Evolutionary conservation across 1,140 invertebrate genomes (phyloP).

Genomic region (Lethrus apterus): DNA sequence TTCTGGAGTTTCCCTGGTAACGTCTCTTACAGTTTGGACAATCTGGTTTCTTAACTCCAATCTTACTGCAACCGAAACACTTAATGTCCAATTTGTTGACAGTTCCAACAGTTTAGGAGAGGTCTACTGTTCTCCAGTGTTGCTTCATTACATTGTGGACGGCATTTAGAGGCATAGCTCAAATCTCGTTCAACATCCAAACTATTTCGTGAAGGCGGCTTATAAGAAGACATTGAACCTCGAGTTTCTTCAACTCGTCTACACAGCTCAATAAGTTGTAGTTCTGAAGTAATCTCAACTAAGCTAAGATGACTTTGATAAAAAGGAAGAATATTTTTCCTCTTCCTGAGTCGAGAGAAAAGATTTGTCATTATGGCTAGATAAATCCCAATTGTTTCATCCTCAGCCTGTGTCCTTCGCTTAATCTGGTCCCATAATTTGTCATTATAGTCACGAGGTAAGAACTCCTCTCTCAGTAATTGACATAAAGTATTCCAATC

Average conservation of each 20-base stretch:
- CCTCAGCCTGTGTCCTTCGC: conserved; percentile 27
- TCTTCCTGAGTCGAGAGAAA: conserved; percentile 27
- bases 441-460: conserved; percentile 26
- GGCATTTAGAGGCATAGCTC: too few relatives aligned
- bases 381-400: conserved; percentile 29
- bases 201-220: not conserved
- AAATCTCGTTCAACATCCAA: not conserved
- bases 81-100: too few relatives aligned
- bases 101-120: too few relatives aligned
- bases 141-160: too few relatives aligned
- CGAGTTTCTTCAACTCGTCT: not conserved
- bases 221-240: not conserved
- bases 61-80: too few relatives aligned
- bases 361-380: conserved; percentile 27
- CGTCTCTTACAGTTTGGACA: not conserved
- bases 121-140: too few relatives aligned
- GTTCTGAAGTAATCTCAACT: not conserved
- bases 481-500: conserved; percentile 22
- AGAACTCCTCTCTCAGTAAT: conserved; percentile 27
- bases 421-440: conserved; percentile 26
- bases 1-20: not conserved
- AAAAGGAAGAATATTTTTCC: conserved; percentile 28
- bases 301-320: not conserved
- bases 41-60: too few relatives aligned
- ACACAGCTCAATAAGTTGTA: not conserved